Conservation (phyloP, 2,888 invertebrate species). For the Athrips mouffetella region DNA sequence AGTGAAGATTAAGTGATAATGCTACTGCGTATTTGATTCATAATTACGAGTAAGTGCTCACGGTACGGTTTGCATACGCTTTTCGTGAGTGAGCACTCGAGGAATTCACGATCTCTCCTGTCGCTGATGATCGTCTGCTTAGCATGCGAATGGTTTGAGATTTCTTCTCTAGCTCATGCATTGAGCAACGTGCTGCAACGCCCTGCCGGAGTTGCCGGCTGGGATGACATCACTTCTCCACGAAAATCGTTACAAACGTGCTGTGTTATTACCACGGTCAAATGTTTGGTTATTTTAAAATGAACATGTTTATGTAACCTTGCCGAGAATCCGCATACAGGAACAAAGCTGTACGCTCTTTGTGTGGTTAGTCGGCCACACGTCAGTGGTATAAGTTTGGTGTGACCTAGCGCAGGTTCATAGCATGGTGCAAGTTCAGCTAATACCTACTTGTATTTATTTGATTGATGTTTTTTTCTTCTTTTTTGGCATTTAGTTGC, state of each 20-base stretch:
- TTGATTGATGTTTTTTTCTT: too few species aligned
- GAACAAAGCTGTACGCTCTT: background rate
- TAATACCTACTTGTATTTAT: too few species aligned
- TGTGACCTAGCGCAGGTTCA: too few species aligned
- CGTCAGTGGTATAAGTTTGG: too few species aligned
- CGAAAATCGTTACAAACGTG: constrained; percentile 29
- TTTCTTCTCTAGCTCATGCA: constrained; percentile 25
- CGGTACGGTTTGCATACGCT: constrained; percentile 21
- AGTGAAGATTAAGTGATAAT: too few species aligned
- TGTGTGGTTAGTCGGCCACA: background rate
- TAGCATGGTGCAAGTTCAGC: too few species aligned
- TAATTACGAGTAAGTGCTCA: background rate
- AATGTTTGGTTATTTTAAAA: constrained; percentile 2
- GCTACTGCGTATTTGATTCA: too few species aligned
- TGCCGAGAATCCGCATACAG: background rate
- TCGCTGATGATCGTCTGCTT: constrained; percentile 17
- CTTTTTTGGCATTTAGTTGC: too few species aligned
- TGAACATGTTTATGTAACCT: background rate
- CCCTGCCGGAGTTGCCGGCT: constrained; percentile 25
- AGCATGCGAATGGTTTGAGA: constrained; percentile 31
- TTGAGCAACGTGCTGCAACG: constrained; percentile 27
- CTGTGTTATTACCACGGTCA: constrained; percentile 17
- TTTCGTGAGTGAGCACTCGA: background rate
- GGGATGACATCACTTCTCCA: constrained; percentile 35
- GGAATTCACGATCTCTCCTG: constrained; percentile 18